Percentiles rank a stretch among this genome's conserved stretches.
Conservation (phyloP, 2,113 vertebrate genomes). For the Trematomus loennbergii region DNA sequence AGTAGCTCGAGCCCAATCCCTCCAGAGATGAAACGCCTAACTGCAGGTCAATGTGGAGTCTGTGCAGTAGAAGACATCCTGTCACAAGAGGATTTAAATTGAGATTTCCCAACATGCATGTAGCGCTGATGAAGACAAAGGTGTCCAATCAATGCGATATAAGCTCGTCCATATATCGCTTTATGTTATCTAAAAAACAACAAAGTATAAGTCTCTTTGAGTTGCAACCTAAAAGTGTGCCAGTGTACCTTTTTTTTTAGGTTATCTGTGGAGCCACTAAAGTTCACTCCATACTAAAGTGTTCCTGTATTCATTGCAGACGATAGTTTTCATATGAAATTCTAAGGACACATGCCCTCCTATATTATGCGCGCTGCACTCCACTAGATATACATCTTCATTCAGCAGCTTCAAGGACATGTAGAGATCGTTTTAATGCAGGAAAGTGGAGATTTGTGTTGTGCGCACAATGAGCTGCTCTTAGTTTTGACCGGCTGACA, state of each 20-base stretch:
- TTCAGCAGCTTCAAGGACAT: slow-evolving; percentile 27
- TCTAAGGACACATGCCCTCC: not conserved
- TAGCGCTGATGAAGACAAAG: not conserved
- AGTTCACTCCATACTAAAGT: not conserved
- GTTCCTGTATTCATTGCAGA: slow-evolving; percentile 13
- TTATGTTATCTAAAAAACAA: not conserved
- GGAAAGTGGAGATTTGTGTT: slow-evolving; percentile 4
- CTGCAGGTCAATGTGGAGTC: slow-evolving; percentile 8
- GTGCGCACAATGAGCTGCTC: slow-evolving; percentile 18
- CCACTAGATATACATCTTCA: slow-evolving; percentile 5
- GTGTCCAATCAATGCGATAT: not conserved
- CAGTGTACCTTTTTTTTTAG: not conserved
- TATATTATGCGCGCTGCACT: slow-evolving; percentile 11
- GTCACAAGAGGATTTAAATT: not conserved
- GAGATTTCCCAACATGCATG: not conserved
- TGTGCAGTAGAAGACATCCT: not conserved
- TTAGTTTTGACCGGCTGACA: slow-evolving; percentile 41
- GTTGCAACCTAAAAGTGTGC: not conserved
- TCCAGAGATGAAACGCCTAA: slow-evolving; percentile 22
- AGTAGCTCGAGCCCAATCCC: not conserved
- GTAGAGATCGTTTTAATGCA: not conserved
- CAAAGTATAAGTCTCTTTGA: not conserved
- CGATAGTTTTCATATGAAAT: not conserved
- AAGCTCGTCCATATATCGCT: not conserved
- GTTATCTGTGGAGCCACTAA: no score